Conservation (phyloP, 2,888 invertebrate species). For the Malachius bipustulatus region DNA sequence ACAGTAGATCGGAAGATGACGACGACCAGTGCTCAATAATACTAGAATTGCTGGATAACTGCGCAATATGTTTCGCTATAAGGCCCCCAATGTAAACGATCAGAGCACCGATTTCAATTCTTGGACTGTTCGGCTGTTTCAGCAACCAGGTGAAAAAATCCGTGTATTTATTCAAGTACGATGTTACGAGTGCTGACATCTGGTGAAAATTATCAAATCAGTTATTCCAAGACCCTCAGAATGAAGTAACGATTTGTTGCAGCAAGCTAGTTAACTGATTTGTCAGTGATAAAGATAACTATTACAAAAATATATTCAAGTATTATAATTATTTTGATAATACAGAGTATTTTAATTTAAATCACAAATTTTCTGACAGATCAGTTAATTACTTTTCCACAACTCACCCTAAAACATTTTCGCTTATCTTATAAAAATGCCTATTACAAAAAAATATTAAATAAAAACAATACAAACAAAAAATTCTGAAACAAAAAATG, state of each 20-base stretch:
- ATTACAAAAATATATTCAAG: too few species aligned
- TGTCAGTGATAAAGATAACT: too few species aligned
- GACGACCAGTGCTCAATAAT: constrained; percentile 31
- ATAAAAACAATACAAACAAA: too few species aligned
- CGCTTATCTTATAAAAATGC: too few species aligned
- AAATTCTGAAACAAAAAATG: too few species aligned
- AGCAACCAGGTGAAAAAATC: constrained; percentile 47
- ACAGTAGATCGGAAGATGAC: constrained; percentile 25
- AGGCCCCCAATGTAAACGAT: constrained; percentile 45
- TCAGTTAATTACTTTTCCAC: too few species aligned
- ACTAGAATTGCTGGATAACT: constrained; percentile 45
- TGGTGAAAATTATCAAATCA: constrained; percentile 35
- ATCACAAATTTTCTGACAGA: constrained; percentile 1
- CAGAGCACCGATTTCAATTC: constrained; percentile 32
- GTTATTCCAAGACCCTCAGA: too few species aligned
- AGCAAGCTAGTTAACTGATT: too few species aligned
- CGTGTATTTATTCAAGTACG: constrained; percentile 54
- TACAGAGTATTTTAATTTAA: background rate
- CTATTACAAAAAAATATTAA: too few species aligned
- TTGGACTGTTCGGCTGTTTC: constrained; percentile 29
- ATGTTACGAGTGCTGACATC: constrained; percentile 54
- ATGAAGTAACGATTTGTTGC: too few species aligned
- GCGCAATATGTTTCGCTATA: constrained; percentile 64
- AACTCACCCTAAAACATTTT: too few species aligned
- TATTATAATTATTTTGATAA: constrained; percentile 2